Evolutionary conservation across 2,113 vertebrate species (phyloP).

Genomic region (Triplophysa tibetana): DNA sequence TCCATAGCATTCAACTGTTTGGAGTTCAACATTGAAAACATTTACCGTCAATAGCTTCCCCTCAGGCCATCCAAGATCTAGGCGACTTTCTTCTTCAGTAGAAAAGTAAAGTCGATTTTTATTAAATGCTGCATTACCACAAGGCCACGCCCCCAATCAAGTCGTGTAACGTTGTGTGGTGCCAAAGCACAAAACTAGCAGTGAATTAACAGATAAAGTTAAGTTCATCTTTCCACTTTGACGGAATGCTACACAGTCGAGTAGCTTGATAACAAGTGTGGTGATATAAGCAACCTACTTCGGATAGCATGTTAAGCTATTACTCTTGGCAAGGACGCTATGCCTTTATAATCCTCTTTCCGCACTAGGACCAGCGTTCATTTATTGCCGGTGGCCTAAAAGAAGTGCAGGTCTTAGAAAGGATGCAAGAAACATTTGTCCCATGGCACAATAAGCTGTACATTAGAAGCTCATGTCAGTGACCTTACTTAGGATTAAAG

Average conservation of each 20-base stretch:
- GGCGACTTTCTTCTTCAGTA: neutral
- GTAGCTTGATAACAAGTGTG: neutral
- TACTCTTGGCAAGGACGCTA: slow-evolving; percentile 9
- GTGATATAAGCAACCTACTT: neutral
- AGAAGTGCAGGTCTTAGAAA: neutral
- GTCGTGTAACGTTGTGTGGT: neutral
- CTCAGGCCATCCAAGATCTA: neutral
- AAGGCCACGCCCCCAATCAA: neutral
- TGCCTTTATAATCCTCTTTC: neutral
- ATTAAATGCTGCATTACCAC: slow-evolving; percentile 16
- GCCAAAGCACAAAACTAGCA: slow-evolving; percentile 2
- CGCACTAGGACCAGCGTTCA: neutral
- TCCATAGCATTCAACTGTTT: neutral
- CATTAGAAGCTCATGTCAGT: neutral
- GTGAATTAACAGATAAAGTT: neutral
- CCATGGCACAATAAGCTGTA: slow-evolving; percentile 12
- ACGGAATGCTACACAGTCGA: neutral
- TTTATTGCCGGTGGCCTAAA: neutral
- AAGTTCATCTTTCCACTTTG: neutral
- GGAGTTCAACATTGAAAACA: too few relatives aligned
- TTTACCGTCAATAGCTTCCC: too few relatives aligned
- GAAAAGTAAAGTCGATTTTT: neutral
- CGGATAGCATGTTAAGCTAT: slow-evolving; percentile 3
- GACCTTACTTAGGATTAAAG: neutral
- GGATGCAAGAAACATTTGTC: neutral